Evolutionary conservation across 2,113 vertebrate species (phyloP), one percentile per base, ranked within the genome.

Genomic region (Halcyon malimbica): DNA sequence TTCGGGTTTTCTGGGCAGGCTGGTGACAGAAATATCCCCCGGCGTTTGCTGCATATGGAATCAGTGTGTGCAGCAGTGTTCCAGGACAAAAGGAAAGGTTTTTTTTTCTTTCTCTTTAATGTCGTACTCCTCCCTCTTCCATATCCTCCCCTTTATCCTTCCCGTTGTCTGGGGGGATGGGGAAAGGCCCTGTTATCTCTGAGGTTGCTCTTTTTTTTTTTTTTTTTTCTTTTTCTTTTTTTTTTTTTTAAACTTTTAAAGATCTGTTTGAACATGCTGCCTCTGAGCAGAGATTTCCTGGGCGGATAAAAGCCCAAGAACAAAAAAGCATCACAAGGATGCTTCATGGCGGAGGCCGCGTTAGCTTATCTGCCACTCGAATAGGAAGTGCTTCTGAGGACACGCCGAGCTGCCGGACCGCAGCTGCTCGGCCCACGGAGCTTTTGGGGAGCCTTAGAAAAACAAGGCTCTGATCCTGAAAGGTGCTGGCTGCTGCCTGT

Each of bases 211-310:
- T 19, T 69, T 53, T 48, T 46, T 48, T n/a, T 13, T n/a, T 13
- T 31, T 15, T 5, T 7, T 11, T 13, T 50, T 29, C 35, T 35
- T 42, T 54, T 35, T 69, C 20, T 35, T 13, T 31, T 15, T 7
- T 5, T 11, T 13, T 50, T 39, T 42, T 56, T 41, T 73, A 21
- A 25, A 51, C 63, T 29, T 83, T 79, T 33, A 9, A 63, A 75
- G 93, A 53, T 95, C 83, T 93, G 90, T 94, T 96, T 94, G 94
- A 96, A 95, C 94, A 87, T 1, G 57, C 89, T 89, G 94, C 89
- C 92, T 96, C 94, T 16, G 25, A 95, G 94, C 92, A 94, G 96
- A 97, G 96, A 93, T 95, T 96, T 96, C 96, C 96, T 97, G 96
- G 92, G 92, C 50, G 81, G 96, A 94, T 96, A 87, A 92, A 96